These are phyloP conservation scores for Mesochorus sp. DNA, from an alignment of 2,888 invertebrate species.

Conservation along the genomic window DNA sequence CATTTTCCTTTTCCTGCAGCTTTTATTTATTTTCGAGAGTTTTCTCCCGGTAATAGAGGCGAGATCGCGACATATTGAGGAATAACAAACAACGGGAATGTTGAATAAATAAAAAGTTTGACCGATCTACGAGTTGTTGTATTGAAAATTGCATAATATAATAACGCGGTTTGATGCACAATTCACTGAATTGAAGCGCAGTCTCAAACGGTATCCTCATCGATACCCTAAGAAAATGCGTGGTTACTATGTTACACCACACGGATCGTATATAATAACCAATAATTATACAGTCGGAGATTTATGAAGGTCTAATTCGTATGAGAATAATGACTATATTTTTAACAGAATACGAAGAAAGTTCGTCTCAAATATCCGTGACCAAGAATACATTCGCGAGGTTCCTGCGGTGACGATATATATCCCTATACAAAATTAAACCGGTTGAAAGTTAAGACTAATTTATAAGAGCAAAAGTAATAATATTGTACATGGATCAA, in stretches of 20 bases:
- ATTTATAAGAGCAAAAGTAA: no score
- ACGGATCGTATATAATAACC: conserved; percentile 20
- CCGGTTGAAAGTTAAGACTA: no score
- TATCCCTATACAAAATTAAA: no score
- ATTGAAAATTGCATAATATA: no score
- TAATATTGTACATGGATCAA: no score
- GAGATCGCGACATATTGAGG: not conserved
- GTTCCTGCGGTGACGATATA: no score
- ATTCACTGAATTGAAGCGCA: conserved; percentile 12
- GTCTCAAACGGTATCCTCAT: conserved; percentile 29
- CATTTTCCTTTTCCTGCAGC: no score
- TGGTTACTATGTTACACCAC: conserved; percentile 35
- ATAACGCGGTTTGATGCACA: not conserved
- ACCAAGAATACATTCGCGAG: not conserved
- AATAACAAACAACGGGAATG: no score
- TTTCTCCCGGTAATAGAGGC: not conserved
- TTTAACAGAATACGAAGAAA: conserved; percentile 1
- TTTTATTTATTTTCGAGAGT: not conserved
- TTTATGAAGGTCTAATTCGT: conserved; percentile 47
- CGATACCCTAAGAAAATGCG: conserved; percentile 22
- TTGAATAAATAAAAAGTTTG: no score
- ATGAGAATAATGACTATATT: conserved; percentile 21
- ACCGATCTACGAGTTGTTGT: no score
- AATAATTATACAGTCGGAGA: conserved; percentile 46
- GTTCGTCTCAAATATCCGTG: conserved; percentile 19